phyloP scores from a whole-genome alignment of 1,140 invertebrate species.

The Agrypnia vestita region DNA sequence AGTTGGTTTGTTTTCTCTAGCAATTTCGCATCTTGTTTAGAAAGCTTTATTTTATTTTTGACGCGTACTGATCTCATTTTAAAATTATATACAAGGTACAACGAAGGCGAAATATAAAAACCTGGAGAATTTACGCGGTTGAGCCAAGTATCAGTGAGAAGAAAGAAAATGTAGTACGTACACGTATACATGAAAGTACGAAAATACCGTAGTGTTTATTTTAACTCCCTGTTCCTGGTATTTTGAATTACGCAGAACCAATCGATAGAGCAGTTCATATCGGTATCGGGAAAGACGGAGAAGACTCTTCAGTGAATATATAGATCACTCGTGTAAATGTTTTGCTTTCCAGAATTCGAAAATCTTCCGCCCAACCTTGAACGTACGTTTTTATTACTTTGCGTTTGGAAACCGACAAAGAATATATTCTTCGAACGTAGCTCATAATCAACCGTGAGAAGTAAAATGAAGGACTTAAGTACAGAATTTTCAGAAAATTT shows the following conservation, averaged over 20 bases:
- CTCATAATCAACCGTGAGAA: no score
- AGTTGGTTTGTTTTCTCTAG: no score
- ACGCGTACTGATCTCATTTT: no score
- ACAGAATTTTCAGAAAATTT: no score
- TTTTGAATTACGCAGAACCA: conserved; percentile 22
- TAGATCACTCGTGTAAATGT: conserved; percentile 2
- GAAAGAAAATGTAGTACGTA: not conserved
- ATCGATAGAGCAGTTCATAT: conserved; percentile 34
- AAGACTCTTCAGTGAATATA: conserved; percentile 5
- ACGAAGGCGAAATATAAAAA: not conserved
- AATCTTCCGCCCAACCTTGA: not conserved
- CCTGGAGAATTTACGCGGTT: no score
- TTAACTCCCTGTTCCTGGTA: conserved; percentile 22
- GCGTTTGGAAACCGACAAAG: no score
- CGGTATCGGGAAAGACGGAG: conserved; percentile 11
- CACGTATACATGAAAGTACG: conserved; percentile 1
- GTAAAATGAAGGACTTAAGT: no score
- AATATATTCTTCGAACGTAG: no score
- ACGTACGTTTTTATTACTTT: no score
- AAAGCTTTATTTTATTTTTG: no score
- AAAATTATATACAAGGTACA: not conserved
- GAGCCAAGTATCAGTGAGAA: no score
- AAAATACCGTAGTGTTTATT: conserved; percentile 36
- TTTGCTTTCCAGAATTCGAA: conserved; percentile 5
- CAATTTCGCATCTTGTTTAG: no score